Evolutionary conservation across 2,888 invertebrate genomes (phyloP).

Genomic region (Mesodorylaimus sp.): DNA sequence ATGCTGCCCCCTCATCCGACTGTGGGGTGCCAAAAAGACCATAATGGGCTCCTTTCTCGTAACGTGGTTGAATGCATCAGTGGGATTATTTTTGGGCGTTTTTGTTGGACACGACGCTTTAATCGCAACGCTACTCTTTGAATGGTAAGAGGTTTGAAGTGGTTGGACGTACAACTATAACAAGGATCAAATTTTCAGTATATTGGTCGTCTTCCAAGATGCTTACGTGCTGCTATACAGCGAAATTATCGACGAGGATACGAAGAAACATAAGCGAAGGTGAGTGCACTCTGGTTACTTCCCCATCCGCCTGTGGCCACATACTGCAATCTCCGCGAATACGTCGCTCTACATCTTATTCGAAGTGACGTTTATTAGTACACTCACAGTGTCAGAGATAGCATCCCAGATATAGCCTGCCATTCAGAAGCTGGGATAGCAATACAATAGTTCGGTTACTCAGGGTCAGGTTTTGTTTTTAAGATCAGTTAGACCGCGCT

Average conservation of each 20-base stretch:
- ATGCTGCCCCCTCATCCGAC: too few relatives aligned
- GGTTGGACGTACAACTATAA: neutral
- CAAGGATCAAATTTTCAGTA: neutral
- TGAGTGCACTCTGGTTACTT: too few relatives aligned
- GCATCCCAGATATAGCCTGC: too few relatives aligned
- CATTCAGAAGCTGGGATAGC: too few relatives aligned
- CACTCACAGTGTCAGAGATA: too few relatives aligned
- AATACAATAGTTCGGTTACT: too few relatives aligned
- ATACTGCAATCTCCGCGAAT: too few relatives aligned
- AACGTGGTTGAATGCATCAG: constrained; percentile 3
- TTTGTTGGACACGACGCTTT: neutral
- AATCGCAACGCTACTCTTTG: neutral
- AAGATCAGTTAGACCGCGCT: too few relatives aligned
- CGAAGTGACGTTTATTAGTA: too few relatives aligned
- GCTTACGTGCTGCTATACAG: neutral
- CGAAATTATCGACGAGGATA: constrained; percentile 7
- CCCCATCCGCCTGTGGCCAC: too few relatives aligned
- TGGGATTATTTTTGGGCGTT: neutral
- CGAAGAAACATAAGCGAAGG: neutral
- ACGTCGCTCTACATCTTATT: too few relatives aligned
- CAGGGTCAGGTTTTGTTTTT: too few relatives aligned
- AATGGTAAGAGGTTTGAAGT: neutral
- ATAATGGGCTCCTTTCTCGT: neutral
- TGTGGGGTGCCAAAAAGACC: neutral
- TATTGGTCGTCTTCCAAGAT: neutral